Conservation (phyloP, 2,797 vertebrate genomes). For the Intellagama lesueurii region DNA sequence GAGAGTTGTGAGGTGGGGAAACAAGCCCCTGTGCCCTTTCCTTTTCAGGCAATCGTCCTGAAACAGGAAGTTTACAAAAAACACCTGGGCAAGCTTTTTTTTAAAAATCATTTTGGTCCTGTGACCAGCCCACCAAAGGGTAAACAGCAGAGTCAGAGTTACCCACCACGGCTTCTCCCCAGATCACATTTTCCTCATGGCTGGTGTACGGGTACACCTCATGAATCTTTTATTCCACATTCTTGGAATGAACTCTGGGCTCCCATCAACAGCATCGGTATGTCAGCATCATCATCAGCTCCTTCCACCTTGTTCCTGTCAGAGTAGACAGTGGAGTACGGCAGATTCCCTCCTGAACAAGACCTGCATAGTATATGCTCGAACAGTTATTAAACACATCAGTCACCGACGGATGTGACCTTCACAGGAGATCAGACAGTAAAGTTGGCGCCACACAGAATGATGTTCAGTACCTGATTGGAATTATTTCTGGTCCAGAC, state of each 20-base stretch:
- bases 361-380: conserved; percentile 33
- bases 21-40: background rate
- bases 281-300: conserved; percentile 1
- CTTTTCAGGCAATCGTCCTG: background rate
- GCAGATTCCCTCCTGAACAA: conserved; percentile 16
- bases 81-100: background rate
- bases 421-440: conserved; percentile 10
- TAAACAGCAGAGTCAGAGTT: background rate
- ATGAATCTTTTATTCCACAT: conserved; percentile 19
- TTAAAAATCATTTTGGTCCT: background rate
- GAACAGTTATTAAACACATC: conserved; percentile 35
- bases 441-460: background rate
- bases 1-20: background rate
- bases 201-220: background rate
- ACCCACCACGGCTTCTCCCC: background rate
- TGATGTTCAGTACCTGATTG: background rate
- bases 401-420: conserved; percentile 3
- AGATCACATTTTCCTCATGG: background rate
- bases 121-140: background rate
- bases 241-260: background rate
- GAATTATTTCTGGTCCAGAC: background rate
- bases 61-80: background rate
- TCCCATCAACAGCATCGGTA: background rate
- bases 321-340: conserved; percentile 8
- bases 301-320: conserved; percentile 32